Percentiles rank a stretch among this genome's conserved stretches.
Evolutionary conservation across 2,113 vertebrate species (phyloP).

Genomic region (Phalacrocorax pelagicus): DNA sequence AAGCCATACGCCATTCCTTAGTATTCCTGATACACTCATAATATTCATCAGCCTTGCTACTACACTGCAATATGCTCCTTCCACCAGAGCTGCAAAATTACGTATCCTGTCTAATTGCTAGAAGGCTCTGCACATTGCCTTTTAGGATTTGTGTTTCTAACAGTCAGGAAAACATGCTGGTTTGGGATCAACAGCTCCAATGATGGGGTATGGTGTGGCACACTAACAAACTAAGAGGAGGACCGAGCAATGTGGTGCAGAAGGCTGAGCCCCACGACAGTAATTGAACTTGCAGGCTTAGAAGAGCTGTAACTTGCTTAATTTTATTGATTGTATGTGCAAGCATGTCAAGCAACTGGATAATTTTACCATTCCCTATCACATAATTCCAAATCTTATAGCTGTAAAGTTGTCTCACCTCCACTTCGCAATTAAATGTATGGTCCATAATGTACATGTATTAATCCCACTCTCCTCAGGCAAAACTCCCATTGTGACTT

Average conservation of each 20-base stretch:
- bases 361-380: not conserved
- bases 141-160: not conserved
- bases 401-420: not conserved
- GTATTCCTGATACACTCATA: not conserved
- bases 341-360: not conserved
- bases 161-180: not conserved
- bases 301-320: not conserved
- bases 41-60: not conserved
- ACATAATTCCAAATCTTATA: not conserved
- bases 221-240: not conserved
- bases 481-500: not conserved
- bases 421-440: not conserved
- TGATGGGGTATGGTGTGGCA: accelerated
- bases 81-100: not conserved
- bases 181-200: not conserved
- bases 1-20: not conserved
- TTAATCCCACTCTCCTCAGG: not conserved
- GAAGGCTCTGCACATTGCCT: not conserved
- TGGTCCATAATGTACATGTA: not conserved
- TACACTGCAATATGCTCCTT: not conserved
- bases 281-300: not conserved
- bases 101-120: not conserved
- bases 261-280: not conserved
- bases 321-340: not conserved
- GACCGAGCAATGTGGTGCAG: not conserved